These are phyloP conservation scores for Boloria euphrosyne DNA, from an alignment of 2,888 invertebrate species.

Conservation along the genomic window DNA sequence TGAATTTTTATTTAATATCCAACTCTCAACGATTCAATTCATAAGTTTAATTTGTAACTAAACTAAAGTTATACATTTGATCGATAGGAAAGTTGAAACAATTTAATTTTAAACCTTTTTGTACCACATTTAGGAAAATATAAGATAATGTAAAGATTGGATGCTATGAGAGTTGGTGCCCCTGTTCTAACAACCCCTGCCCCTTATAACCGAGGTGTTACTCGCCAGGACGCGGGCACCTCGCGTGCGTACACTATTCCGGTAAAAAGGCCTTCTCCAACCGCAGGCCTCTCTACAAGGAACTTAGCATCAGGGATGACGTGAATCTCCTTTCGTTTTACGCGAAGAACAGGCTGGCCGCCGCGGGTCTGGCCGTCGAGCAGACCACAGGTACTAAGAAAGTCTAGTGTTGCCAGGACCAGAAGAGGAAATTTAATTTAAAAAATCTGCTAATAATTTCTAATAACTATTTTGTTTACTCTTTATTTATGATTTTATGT, in stretches of 20 bases:
- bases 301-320: slow-evolving; percentile 91
- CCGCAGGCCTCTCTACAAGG: slow-evolving; percentile 87
- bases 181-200: slow-evolving; percentile 63
- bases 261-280: slow-evolving; percentile 90
- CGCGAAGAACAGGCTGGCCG: slow-evolving; percentile 89
- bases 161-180: slow-evolving; percentile 33
- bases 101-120: too few species aligned
- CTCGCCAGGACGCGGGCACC: slow-evolving; percentile 89
- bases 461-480: slow-evolving; percentile 5
- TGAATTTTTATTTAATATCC: slow-evolving; percentile 5
- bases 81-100: too few species aligned
- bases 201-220: slow-evolving; percentile 73
- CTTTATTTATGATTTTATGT: slow-evolving; percentile 6
- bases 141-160: not conserved
- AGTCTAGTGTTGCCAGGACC: slow-evolving; percentile 14
- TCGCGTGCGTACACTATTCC: slow-evolving; percentile 92
- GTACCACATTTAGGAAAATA: too few species aligned
- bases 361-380: slow-evolving; percentile 78
- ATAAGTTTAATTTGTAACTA: not conserved
- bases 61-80: not conserved
- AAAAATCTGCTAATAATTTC: slow-evolving; percentile 1
- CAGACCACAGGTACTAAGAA: slow-evolving; percentile 73
- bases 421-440: not conserved
- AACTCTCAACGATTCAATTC: slow-evolving; percentile 3
- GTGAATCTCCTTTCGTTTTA: slow-evolving; percentile 94